Conservation (phyloP, 2,888 invertebrate genomes). For the Odontomyia ornata region DNA sequence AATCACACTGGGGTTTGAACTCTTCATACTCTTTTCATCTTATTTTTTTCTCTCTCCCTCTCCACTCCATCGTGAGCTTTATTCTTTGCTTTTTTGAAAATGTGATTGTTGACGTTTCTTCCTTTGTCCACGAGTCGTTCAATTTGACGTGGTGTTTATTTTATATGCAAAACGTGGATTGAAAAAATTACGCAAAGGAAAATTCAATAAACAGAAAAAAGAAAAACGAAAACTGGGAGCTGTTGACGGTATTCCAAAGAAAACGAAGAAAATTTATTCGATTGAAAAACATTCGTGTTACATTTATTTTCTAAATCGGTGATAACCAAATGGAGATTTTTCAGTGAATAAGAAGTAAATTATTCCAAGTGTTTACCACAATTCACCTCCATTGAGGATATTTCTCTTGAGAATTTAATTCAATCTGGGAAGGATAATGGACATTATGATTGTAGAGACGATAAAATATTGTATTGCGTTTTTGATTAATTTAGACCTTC, state of each 20-base stretch:
- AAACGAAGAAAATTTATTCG: neutral
- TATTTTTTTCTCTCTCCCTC: too few species aligned
- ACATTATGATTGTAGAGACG: too few species aligned
- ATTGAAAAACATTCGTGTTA: constrained; percentile 19
- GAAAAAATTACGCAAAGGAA: too few species aligned
- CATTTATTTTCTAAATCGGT: neutral
- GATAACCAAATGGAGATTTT: neutral
- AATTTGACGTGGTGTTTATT: too few species aligned
- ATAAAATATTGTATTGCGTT: too few species aligned
- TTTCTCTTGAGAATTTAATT: constrained; percentile 48
- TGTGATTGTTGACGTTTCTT: too few species aligned
- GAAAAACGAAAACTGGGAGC: neutral
- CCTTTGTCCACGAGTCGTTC: too few species aligned
- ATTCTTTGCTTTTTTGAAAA: too few species aligned
- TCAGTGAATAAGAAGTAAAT: constrained; percentile 43
- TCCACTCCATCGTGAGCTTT: too few species aligned
- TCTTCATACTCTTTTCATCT: neutral
- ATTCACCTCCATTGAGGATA: neutral
- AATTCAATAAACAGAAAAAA: too few species aligned
- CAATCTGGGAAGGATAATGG: constrained; percentile 42
- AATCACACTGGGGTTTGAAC: neutral
- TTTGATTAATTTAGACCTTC: too few species aligned
- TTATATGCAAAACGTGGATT: too few species aligned
- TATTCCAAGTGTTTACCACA: constrained; percentile 48
- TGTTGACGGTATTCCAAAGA: neutral